Conservation (phyloP, 2,797 vertebrate genomes). For the Ispidina lecontei region DNA sequence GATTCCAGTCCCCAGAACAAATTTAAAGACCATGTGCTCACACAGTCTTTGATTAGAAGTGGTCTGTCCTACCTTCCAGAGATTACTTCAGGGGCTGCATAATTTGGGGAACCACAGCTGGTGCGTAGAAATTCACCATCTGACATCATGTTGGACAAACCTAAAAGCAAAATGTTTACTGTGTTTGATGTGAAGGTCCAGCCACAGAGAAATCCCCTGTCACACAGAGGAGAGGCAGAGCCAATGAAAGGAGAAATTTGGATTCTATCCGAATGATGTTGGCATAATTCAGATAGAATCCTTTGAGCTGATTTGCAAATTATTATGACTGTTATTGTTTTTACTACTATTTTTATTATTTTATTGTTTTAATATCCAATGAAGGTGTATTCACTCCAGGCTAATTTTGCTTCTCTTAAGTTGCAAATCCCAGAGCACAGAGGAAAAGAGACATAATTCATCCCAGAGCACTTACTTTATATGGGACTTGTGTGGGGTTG, state of each 20-base stretch:
- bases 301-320: neutral
- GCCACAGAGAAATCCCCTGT: fast-evolving
- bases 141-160: slow-evolving; percentile 99
- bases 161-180: slow-evolving; percentile 69
- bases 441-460: neutral
- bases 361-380: neutral
- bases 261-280: neutral
- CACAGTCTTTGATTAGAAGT: neutral
- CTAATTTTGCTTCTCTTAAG: neutral
- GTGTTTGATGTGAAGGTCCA: neutral
- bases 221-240: neutral
- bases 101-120: slow-evolving; percentile 99
- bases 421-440: neutral
- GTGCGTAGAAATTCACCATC: slow-evolving; percentile 97
- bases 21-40: neutral
- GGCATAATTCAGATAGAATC: neutral
- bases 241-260: neutral
- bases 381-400: neutral
- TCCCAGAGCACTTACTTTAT: neutral
- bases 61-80: slow-evolving; percentile 89
- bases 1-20: neutral
- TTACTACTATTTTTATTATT: neutral
- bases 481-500: neutral
- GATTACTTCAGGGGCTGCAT: slow-evolving; percentile 98
- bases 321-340: neutral